A percentile compares a stretch with the other conserved stretches of the same genome.
These are phyloP conservation scores for Pilophorus perplexus DNA, from an alignment of 2,888 invertebrate genomes.

Conservation along the genomic window DNA sequence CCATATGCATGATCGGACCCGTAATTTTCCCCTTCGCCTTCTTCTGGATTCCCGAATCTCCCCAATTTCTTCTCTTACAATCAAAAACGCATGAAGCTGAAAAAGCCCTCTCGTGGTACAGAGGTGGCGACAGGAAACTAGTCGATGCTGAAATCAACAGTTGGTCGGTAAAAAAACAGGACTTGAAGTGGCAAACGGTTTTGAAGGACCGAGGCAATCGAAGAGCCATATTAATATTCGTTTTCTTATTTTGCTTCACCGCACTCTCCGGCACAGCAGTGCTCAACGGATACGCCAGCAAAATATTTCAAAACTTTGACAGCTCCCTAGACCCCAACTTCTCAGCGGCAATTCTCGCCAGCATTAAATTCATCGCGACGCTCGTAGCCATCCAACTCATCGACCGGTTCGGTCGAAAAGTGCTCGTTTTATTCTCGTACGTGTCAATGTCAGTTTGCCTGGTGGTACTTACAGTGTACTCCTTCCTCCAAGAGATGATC, in stretches of 20 bases:
- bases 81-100: conserved; percentile 4
- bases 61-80: conserved; percentile 16
- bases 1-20: conserved; percentile 15
- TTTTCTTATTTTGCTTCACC: conserved; percentile 19
- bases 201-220: conserved; percentile 4
- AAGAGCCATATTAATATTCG: conserved; percentile 6
- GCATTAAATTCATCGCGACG: conserved; percentile 26
- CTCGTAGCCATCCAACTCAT: conserved; percentile 6
- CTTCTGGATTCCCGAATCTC: conserved; percentile 21
- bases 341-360: conserved; percentile 7
- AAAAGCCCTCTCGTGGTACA: conserved; percentile 12
- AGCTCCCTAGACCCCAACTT: conserved; percentile 19
- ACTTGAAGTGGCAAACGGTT: conserved; percentile 1
- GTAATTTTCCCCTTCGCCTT: conserved; percentile 6
- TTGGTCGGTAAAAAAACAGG: background rate
- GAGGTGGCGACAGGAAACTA: background rate
- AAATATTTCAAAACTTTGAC: conserved; percentile 26
- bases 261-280: conserved; percentile 16
- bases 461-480: conserved; percentile 12
- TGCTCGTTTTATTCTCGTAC: conserved; percentile 6
- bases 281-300: conserved; percentile 28
- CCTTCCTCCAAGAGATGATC: background rate
- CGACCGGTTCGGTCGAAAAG: conserved; percentile 20
- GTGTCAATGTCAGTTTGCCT: conserved; percentile 4
- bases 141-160: conserved; percentile 3